Evolutionary conservation across 2,113 vertebrate genomes (phyloP).

Genomic region (Cryptomyrus ogoouensis): DNA sequence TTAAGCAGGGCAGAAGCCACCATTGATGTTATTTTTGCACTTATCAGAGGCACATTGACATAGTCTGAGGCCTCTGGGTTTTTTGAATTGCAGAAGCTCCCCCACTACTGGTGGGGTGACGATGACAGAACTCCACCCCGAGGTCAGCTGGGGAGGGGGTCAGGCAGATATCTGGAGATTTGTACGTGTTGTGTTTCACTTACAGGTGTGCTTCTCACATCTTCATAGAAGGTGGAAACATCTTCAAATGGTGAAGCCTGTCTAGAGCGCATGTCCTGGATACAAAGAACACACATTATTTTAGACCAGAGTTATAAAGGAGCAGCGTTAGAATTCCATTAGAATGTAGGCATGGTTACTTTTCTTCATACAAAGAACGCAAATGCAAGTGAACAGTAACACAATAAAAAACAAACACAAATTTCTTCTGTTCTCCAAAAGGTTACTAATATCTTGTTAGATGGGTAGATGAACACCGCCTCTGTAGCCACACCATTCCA

Average conservation of each 20-base stretch:
- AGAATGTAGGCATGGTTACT: not conserved
- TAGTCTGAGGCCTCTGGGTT: too few relatives aligned
- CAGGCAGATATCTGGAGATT: not conserved
- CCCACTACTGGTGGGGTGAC: too few relatives aligned
- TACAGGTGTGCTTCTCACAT: not conserved
- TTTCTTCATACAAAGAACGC: not conserved
- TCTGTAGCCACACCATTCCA: not conserved
- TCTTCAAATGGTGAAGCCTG: not conserved
- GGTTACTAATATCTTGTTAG: not conserved
- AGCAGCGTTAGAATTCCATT: not conserved
- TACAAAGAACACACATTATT: not conserved
- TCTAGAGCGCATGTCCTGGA: not conserved
- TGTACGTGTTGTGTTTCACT: not conserved
- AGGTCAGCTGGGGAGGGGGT: too few relatives aligned
- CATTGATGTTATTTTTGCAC: not conserved
- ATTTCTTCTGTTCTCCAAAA: not conserved
- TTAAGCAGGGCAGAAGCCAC: not conserved
- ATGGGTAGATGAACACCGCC: not conserved
- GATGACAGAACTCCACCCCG: too few relatives aligned
- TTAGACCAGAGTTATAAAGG: not conserved
- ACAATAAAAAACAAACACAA: too few relatives aligned
- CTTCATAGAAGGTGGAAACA: not conserved
- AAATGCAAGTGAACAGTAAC: too few relatives aligned
- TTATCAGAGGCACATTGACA: not conserved
- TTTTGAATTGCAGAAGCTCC: too few relatives aligned